Conservation (phyloP, 2,113 vertebrate genomes). For the Cyprinodon brontotheroides region DNA sequence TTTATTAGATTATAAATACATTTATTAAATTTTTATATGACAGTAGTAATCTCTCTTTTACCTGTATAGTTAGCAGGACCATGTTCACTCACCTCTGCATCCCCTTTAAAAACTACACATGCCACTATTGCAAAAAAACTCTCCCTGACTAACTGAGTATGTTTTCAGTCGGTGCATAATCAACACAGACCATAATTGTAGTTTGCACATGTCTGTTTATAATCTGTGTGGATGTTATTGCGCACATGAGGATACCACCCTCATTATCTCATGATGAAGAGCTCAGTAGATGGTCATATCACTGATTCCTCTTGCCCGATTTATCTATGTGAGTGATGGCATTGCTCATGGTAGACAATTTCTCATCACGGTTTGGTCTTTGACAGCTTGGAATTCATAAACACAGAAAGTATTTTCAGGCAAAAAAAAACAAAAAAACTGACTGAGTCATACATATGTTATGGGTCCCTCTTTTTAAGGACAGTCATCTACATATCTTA, state of each 20-base stretch:
- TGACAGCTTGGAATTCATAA: constrained; percentile 63
- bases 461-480: background rate
- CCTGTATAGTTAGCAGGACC: constrained; percentile 45
- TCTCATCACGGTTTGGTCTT: constrained; percentile 57
- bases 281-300: constrained; percentile 69
- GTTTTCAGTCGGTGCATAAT: background rate
- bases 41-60: constrained; percentile 6
- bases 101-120: constrained; percentile 14
- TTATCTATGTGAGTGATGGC: constrained; percentile 66
- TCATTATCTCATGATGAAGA: constrained; percentile 72
- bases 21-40: constrained; percentile 5
- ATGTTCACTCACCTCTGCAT: constrained; percentile 22
- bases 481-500: background rate
- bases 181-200: background rate
- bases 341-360: constrained; percentile 54
- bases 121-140: constrained; percentile 31
- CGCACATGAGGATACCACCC: constrained; percentile 65
- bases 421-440: constrained; percentile 36
- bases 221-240: constrained; percentile 45
- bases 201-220: constrained; percentile 31
- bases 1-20: background rate
- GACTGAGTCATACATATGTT: constrained; percentile 61
- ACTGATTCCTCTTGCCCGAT: constrained; percentile 67
- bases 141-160: background rate
- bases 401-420: constrained; percentile 54